A percentile compares a stretch with the other conserved stretches of the same genome.
phyloP scores from a whole-genome alignment of 1,140 invertebrate species.

The Intoshia linei region DNA sequence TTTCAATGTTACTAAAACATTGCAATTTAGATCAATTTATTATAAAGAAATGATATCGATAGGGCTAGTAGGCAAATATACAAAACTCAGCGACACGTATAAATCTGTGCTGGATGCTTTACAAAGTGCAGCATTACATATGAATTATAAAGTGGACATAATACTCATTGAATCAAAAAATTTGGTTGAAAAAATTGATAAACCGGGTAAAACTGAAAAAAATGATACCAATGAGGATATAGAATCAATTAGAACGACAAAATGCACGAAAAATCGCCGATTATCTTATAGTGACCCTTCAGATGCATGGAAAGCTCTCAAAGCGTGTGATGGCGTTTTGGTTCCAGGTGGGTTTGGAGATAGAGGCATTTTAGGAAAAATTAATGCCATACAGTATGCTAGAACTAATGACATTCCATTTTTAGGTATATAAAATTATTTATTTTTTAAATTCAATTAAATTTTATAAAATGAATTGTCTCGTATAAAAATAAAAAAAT shows the following conservation, averaged over 20 bases:
- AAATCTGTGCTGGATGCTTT: conserved; percentile 73
- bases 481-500: no score
- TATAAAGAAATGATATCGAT: no score
- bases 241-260: no score
- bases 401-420: conserved; percentile 54
- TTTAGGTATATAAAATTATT: conserved; percentile 27
- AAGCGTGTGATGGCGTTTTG: conserved; percentile 56
- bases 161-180: conserved; percentile 53
- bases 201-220: conserved; percentile 42
- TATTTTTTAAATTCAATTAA: background rate
- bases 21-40: no score
- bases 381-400: conserved; percentile 64
- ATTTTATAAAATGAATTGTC: conserved; percentile 1
- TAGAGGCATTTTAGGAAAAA: conserved; percentile 75
- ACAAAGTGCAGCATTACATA: conserved; percentile 51
- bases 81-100: conserved; percentile 69
- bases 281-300: no score
- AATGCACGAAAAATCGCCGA: no score
- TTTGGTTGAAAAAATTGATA: conserved; percentile 39
- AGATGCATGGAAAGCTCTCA: conserved; percentile 63
- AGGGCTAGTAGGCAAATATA: conserved; percentile 91
- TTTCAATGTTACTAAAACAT: no score
- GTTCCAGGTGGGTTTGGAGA: conserved; percentile 86
- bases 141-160: conserved; percentile 46
- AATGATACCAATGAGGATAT: no score